Percentiles rank a stretch among this genome's conserved stretches.
phyloP scores from a whole-genome alignment of 2,113 vertebrate species.

The Zingel zingel region DNA sequence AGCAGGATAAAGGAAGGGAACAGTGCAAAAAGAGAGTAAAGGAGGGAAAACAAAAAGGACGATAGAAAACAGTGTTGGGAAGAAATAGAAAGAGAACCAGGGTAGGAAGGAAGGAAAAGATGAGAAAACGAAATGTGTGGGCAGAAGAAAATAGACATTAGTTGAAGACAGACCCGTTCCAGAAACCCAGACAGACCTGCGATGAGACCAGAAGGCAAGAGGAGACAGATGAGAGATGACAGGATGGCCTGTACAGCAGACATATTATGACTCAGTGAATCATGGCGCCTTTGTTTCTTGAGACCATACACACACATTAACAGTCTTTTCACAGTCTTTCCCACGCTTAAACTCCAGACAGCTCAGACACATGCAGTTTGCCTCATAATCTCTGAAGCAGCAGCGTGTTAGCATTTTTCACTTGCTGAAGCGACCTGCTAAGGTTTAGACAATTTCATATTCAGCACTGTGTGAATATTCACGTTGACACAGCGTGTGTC shows the following conservation, averaged over 20 bases:
- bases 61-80: conserved; percentile 12
- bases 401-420: not conserved
- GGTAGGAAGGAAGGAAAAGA: conserved; percentile 3
- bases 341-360: conserved; percentile 29
- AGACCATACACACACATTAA: conserved; percentile 20
- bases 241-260: conserved; percentile 44
- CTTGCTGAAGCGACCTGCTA: not conserved
- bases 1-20: conserved; percentile 58
- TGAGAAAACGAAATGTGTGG: conserved; percentile 37
- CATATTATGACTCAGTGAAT: conserved; percentile 51
- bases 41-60: conserved; percentile 28
- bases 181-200: conserved; percentile 54
- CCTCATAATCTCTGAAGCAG: conserved; percentile 29
- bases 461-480: not conserved
- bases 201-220: conserved; percentile 42
- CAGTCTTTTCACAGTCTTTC: conserved; percentile 27
- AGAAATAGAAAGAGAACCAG: conserved; percentile 20
- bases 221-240: conserved; percentile 54
- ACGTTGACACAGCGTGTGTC: conserved; percentile 7
- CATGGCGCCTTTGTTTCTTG: conserved; percentile 17
- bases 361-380: conserved; percentile 27
- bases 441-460: not conserved
- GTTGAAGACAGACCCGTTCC: conserved; percentile 41
- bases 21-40: conserved; percentile 16
- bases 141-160: conserved; percentile 61